phyloP scores from a whole-genome alignment of 2,797 vertebrate genomes.

The Coilia nasus region DNA sequence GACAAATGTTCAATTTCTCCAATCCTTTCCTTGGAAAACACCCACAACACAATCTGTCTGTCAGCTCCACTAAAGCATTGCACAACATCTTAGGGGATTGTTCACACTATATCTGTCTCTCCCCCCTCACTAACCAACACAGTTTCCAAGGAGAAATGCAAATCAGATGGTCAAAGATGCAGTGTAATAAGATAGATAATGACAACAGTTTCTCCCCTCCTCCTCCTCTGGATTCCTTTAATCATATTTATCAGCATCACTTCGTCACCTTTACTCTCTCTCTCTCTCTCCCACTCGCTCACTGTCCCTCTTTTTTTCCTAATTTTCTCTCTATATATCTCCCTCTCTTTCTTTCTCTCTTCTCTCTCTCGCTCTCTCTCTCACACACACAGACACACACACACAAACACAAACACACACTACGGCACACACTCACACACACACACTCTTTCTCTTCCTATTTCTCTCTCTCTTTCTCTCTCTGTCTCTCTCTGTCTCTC shows the following conservation, averaged over 20 bases:
- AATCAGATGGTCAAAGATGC: neutral
- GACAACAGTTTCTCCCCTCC: neutral
- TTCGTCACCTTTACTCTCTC: neutral
- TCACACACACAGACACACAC: no score
- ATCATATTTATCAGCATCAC: neutral
- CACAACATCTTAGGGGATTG: neutral
- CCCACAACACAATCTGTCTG: conserved; percentile 59
- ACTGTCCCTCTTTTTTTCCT: neutral
- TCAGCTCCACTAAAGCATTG: conserved; percentile 53
- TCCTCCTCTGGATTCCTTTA: conserved; percentile 43
- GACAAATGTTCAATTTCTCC: conserved; percentile 47
- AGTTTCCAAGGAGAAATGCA: neutral
- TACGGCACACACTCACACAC: no score
- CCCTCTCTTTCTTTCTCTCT: conserved; percentile 49
- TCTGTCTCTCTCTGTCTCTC: conserved; percentile 32
- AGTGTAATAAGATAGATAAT: neutral
- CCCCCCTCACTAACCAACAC: conserved; percentile 19
- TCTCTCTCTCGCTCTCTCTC: neutral
- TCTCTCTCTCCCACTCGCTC: neutral
- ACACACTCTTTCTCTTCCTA: no score
- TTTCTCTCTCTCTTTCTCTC: conserved; percentile 21
- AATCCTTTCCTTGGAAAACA: conserved; percentile 51
- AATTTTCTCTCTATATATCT: neutral
- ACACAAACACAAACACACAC: neutral
- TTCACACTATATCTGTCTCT: conserved; percentile 24